Conservation (phyloP, 2,113 vertebrate genomes). For the Xenus cinereus region DNA sequence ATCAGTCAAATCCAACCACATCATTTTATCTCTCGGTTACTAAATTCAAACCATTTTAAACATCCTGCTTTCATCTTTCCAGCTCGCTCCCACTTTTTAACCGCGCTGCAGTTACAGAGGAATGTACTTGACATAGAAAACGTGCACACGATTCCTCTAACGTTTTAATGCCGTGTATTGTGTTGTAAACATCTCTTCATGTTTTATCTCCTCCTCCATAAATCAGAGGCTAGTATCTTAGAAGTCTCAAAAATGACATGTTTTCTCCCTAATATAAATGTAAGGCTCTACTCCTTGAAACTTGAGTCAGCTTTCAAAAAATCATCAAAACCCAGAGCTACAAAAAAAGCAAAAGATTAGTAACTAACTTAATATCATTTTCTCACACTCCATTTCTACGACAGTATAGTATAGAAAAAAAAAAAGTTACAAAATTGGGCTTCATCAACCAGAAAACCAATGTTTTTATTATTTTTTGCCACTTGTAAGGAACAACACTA, state of each 20-base stretch:
- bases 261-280: slow-evolving; percentile 56
- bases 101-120: background rate
- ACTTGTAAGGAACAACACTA: background rate
- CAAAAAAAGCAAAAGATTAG: background rate
- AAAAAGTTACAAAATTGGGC: background rate
- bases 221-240: slow-evolving; percentile 62
- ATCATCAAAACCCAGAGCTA: slow-evolving; percentile 38
- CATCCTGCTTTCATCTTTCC: slow-evolving; percentile 63
- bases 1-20: slow-evolving; percentile 35
- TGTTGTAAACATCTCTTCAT: slow-evolving; percentile 57
- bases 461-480: background rate
- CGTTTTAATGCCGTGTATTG: slow-evolving; percentile 47
- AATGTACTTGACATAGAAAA: slow-evolving; percentile 58
- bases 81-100: slow-evolving; percentile 51
- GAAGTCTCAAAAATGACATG: slow-evolving; percentile 29
- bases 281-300: slow-evolving; percentile 28
- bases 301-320: slow-evolving; percentile 50
- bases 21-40: slow-evolving; percentile 37
- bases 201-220: slow-evolving; percentile 61
- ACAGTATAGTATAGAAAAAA: background rate
- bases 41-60: slow-evolving; percentile 68
- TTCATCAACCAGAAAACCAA: background rate
- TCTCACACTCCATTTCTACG: background rate
- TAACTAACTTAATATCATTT: background rate
- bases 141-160: slow-evolving; percentile 25